Conservation (phyloP, 2,113 vertebrate genomes). For the Ochotona princeps region DNA sequence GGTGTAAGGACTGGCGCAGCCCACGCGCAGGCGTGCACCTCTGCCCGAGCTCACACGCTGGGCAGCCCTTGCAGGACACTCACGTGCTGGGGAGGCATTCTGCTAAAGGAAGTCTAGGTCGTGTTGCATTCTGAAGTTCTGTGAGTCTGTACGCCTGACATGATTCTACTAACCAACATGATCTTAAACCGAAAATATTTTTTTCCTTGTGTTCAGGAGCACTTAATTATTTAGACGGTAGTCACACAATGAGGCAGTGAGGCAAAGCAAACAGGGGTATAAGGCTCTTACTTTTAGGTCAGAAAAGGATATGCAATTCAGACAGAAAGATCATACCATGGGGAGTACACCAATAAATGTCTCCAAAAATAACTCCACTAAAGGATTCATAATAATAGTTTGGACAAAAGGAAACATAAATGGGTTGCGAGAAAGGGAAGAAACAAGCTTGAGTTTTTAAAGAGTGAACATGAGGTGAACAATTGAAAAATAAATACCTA, state of each 20-base stretch:
- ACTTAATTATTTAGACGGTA: slow-evolving; percentile 31
- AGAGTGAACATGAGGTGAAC: background rate
- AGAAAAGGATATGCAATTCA: background rate
- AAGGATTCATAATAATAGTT: background rate
- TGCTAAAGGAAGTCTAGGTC: background rate
- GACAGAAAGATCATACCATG: background rate
- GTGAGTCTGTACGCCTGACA: background rate
- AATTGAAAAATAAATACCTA: background rate
- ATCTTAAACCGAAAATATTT: background rate
- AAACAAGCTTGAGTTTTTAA: background rate
- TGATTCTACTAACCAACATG: slow-evolving; percentile 1
- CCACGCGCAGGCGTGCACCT: no score
- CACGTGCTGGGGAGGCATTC: background rate
- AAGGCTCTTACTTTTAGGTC: background rate
- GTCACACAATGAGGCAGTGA: background rate
- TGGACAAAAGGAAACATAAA: slow-evolving; percentile 10
- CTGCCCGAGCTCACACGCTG: no score
- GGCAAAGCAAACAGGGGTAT: slow-evolving; percentile 3
- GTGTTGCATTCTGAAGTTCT: background rate
- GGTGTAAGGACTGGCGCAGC: background rate
- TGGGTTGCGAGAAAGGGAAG: background rate
- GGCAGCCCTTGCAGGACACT: background rate
- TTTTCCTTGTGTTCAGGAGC: background rate
- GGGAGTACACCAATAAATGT: background rate
- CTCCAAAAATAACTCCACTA: background rate